Evolutionary conservation across 2,113 vertebrate genomes (phyloP), one percentile per base, ranked within the genome.

Genomic region (Aldabrachelys gigantea): DNA sequence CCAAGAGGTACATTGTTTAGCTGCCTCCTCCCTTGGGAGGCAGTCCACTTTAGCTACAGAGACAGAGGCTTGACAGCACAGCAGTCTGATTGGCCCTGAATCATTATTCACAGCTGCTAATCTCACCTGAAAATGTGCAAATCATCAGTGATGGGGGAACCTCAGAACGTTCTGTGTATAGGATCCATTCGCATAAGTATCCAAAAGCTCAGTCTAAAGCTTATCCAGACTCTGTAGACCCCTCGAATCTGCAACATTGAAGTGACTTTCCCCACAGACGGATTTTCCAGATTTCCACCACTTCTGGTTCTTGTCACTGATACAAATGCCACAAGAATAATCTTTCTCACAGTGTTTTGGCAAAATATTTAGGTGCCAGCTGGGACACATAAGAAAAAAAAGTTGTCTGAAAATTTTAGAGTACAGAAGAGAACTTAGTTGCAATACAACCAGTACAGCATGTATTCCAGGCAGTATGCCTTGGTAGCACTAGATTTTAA

Each of bases 231-330:
- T 38, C 25, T 69, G 62, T 76, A 47, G 80, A 82, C 52, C 89
- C 25, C 6, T 80, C 8, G 22, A 53, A 80, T 52, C 49, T 52
- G 16, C 69, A 84, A 52, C 29, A 95, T 19, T 95, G 87, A 44
- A 69, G n/a, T 52, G 78, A 19, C 75, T 50, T 87, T 83, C 50
- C 56, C 50, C 79, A 76, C 38, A 95, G 57, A 96, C 92, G 94
- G 89, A 79, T 93, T 95, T 96, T 96, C 95, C 96, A 97, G 96
- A 95, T 92, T 95, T 96, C 82, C 82, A 89, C 69, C 92, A 21
- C 72, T 95, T 93, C 89, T 96, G 31, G 87, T 94, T 84, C 81
- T 95, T 96, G 85, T 90, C 94, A 95, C 83, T 79, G 83, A 92
- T 65, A 87, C 85, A 97, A 95, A 95, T 88, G 95, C 83, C 92